Evolutionary conservation across 2,113 vertebrate genomes (phyloP).

Genomic region (Picathartes gymnocephalus): DNA sequence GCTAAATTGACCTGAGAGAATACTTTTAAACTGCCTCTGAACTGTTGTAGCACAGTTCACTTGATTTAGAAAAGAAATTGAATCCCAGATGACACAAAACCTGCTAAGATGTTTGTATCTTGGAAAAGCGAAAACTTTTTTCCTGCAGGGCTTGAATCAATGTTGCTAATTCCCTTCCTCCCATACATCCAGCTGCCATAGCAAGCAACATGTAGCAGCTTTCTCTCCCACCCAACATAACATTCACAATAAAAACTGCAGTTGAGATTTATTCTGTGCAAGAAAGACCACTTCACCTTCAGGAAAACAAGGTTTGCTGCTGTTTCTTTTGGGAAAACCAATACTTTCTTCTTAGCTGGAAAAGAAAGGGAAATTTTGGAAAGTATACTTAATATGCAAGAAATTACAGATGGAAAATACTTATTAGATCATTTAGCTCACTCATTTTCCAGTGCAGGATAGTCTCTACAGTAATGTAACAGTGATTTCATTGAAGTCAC

Average conservation of each 20-base stretch:
- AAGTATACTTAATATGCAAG: background rate
- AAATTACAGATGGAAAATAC: slow-evolving; percentile 11
- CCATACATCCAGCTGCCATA: background rate
- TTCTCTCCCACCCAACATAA: background rate
- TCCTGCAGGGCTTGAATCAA: background rate
- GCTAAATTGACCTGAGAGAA: background rate
- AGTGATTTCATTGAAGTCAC: background rate
- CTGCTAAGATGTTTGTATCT: background rate
- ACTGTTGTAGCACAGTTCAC: background rate
- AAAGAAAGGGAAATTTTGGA: background rate
- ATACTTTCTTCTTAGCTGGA: background rate
- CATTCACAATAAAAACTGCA: background rate
- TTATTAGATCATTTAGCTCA: background rate
- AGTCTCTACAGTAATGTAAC: background rate
- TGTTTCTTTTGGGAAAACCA: background rate
- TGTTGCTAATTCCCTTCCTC: background rate
- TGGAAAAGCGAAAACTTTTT: background rate
- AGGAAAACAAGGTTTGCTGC: background rate
- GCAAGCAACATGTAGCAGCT: background rate
- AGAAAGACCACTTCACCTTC: background rate
- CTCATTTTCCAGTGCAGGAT: background rate
- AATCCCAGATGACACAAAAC: background rate
- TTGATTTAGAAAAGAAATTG: background rate
- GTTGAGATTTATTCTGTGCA: background rate
- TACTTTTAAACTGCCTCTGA: background rate